These are phyloP conservation scores for Sisor rabdophorus DNA, from an alignment of 2,113 vertebrate genomes.

Conservation along the genomic window DNA sequence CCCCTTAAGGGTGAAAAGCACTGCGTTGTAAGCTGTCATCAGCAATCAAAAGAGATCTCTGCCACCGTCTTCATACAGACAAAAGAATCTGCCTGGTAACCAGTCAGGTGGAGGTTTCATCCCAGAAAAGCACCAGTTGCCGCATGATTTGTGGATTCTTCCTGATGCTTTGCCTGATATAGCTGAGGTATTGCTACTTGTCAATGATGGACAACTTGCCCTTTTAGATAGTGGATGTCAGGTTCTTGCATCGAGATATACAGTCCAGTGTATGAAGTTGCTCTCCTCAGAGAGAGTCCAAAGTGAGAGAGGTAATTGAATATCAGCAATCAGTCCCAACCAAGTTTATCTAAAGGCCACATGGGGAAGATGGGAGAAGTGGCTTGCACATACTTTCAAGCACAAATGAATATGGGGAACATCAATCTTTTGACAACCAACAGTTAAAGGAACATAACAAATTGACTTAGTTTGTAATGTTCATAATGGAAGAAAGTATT, in stretches of 20 bases:
- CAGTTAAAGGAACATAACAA: slow-evolving; percentile 27
- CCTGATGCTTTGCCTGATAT: slow-evolving; percentile 41
- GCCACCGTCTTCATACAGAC: slow-evolving; percentile 37
- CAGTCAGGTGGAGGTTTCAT: slow-evolving; percentile 54
- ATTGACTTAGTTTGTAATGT: neutral
- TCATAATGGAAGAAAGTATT: slow-evolving; percentile 4
- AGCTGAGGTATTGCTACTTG: slow-evolving; percentile 51
- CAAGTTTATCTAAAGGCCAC: slow-evolving; percentile 30
- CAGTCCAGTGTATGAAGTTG: slow-evolving; percentile 43
- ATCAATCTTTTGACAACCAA: slow-evolving; percentile 42
- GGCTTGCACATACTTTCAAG: slow-evolving; percentile 43
- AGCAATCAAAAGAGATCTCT: slow-evolving; percentile 32
- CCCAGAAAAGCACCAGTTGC: slow-evolving; percentile 58
- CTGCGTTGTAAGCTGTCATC: slow-evolving; percentile 32
- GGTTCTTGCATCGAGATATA: slow-evolving; percentile 60
- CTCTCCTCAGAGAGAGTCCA: slow-evolving; percentile 38
- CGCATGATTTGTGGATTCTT: slow-evolving; percentile 36
- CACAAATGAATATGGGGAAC: slow-evolving; percentile 40
- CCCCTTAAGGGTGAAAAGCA: slow-evolving; percentile 6
- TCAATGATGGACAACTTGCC: slow-evolving; percentile 50
- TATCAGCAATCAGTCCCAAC: slow-evolving; percentile 41
- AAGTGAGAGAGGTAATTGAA: slow-evolving; percentile 43
- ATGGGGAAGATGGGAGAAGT: neutral
- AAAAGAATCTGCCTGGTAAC: slow-evolving; percentile 57
- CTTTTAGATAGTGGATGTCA: slow-evolving; percentile 47